A percentile compares a stretch with the other conserved stretches of the same genome.
phyloP scores from a whole-genome alignment of 2,113 vertebrate species.

The Arizona elegans region DNA sequence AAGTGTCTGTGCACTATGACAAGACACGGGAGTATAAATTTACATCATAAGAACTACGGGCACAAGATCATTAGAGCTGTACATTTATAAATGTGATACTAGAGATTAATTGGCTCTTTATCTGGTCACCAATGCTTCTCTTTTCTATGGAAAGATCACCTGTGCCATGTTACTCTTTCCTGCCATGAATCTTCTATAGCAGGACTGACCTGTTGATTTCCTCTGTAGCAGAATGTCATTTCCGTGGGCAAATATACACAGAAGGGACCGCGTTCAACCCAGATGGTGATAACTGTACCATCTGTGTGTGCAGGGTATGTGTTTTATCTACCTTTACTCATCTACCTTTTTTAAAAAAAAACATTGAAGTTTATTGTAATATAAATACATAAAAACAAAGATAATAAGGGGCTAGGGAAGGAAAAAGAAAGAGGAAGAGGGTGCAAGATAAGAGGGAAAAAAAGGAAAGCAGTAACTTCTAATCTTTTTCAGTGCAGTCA shows the following conservation, averaged over 20 bases:
- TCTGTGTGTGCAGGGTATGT: constrained; percentile 72
- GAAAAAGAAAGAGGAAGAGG: too few species aligned
- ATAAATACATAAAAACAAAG: neutral
- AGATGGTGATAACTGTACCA: constrained; percentile 70
- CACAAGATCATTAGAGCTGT: neutral
- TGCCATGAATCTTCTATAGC: neutral
- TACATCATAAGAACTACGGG: neutral
- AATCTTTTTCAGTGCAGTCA: neutral
- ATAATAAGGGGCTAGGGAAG: neutral
- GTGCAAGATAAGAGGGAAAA: too few species aligned
- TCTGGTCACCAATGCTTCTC: neutral
- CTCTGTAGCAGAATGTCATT: constrained; percentile 67
- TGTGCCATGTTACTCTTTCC: neutral
- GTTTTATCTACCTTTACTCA: neutral
- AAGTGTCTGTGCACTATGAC: neutral
- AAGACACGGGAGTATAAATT: neutral
- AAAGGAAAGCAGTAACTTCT: neutral
- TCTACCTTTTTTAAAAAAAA: neutral
- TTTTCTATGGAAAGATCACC: neutral
- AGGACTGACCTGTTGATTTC: neutral
- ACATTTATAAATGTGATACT: neutral
- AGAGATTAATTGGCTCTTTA: neutral
- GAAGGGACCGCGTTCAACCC: constrained; percentile 69
- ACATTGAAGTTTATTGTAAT: neutral
- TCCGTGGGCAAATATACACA: constrained; percentile 55